Base-by-base conservation (phyloP, 2,797 vertebrate species). In the Scomberomorus guttatus region DNA sequence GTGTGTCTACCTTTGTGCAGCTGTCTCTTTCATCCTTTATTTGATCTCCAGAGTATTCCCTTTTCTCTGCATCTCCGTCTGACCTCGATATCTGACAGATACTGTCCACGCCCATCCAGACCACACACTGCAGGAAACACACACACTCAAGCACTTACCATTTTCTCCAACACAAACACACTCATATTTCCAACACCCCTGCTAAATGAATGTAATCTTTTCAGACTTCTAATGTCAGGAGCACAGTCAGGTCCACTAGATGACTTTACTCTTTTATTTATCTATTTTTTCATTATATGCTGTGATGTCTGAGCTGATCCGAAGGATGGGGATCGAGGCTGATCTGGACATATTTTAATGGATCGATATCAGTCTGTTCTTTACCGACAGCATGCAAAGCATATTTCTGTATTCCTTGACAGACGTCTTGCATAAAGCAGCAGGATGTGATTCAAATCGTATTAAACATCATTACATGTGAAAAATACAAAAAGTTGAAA, bases 21-120 rank as follows among this genome's bases (percentile, higher is more conserved):
- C 63, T 0, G 42, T 37, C 57, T 73, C 85, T 86, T 84, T 89
- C 88, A 82, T 89, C 80, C 77, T 84, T 63, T 71, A 66, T 90
- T 82, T 84, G 68, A 81, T 90, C 88, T 86, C 91, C 67, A 37
- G 85, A 81, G 86, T 20, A 51, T 69, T 72, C 37, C 18, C 60
- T 32, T 71, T 48, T 72, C 79, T 65, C 83, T 11, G 29, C 79
- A 66, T 20, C 75, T 68, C 78, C 10, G 65, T 80, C 85, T 85
- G 91, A 73, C 87, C 85, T 87, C 59, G 34, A 85, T 87, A 79
- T 85, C 64, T 84, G 86, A 78, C 88, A 74, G 81, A 66, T 15
- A 13, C 17, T 14, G 71, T 87, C 76, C 80, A 72, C 66, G 17
- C 76, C 69, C 78, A 24, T 42, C 42, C 51, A 57, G 56, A 67